A percentile compares a stretch with the other conserved stretches of the same genome.
Evolutionary conservation across 2,113 vertebrate genomes (phyloP).

Genomic region (Siniperca knerii): DNA sequence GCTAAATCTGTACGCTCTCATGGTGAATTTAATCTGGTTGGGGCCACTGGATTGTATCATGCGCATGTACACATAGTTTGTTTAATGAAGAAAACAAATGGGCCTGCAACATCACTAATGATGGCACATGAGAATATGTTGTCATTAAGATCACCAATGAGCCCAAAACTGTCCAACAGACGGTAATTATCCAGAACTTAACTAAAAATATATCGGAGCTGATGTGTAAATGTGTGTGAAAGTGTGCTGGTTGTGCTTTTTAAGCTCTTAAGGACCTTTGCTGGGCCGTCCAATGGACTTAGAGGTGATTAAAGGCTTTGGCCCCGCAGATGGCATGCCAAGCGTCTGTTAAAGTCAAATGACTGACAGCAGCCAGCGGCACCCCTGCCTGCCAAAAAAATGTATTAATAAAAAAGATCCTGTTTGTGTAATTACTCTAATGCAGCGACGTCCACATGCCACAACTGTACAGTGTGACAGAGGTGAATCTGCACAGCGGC

Average conservation of each 20-base stretch:
- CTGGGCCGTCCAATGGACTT: slow-evolving; percentile 55
- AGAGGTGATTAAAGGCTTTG: slow-evolving; percentile 78
- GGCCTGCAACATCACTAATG: neutral
- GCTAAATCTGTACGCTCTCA: neutral
- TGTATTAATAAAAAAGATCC: neutral
- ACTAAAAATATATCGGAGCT: neutral
- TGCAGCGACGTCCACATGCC: slow-evolving; percentile 24
- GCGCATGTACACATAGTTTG: neutral
- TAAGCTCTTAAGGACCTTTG: slow-evolving; percentile 78
- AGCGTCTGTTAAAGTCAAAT: slow-evolving; percentile 44
- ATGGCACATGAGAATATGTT: neutral
- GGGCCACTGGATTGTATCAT: neutral
- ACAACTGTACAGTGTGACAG: neutral
- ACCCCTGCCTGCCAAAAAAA: neutral
- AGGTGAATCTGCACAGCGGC: neutral
- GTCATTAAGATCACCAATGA: neutral
- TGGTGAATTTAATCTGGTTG: neutral
- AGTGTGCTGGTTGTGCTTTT: slow-evolving; percentile 67
- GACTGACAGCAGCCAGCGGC: slow-evolving; percentile 33
- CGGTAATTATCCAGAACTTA: slow-evolving; percentile 27
- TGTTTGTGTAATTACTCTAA: slow-evolving; percentile 57
- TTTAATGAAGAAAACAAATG: neutral
- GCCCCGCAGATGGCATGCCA: slow-evolving; percentile 45
- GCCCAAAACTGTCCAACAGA: neutral
- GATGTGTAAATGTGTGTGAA: slow-evolving; percentile 54